Evolutionary conservation across 2,888 invertebrate species (phyloP).

Genomic region (Cerceris ruficornis): DNA sequence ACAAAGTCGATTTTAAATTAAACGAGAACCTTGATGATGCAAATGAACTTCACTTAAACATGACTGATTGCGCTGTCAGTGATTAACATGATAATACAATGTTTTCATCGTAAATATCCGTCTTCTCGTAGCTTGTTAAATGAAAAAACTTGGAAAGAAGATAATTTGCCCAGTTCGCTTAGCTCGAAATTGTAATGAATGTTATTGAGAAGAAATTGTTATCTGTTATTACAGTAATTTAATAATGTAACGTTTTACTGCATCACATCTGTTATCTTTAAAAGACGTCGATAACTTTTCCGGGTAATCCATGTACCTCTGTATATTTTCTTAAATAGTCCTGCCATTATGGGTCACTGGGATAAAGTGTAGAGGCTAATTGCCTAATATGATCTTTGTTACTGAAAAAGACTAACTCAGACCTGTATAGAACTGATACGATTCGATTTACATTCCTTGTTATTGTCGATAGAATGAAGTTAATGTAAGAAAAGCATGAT

Average conservation of each 20-base stretch:
- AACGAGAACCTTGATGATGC: conserved; percentile 7
- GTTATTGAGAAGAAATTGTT: conserved; percentile 19
- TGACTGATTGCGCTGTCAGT: no score
- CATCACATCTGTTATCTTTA: conserved; percentile 40
- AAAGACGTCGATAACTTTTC: conserved; percentile 45
- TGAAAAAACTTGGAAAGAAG: conserved; percentile 12
- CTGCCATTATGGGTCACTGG: conserved; percentile 65
- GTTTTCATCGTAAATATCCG: conserved; percentile 24
- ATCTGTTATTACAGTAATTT: conserved; percentile 34
- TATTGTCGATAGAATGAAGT: conserved; percentile 47
- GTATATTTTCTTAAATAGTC: conserved; percentile 60
- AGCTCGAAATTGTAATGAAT: conserved; percentile 26
- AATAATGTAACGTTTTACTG: conserved; percentile 42
- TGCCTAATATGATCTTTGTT: conserved; percentile 51
- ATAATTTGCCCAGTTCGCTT: conserved; percentile 20
- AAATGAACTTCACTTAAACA: conserved; percentile 4
- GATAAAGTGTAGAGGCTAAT: conserved; percentile 50
- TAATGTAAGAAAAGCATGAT: conserved; percentile 53
- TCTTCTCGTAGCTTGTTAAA: conserved; percentile 23
- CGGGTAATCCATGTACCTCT: conserved; percentile 39
- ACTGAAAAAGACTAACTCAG: conserved; percentile 61
- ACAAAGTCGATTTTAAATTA: conserved; percentile 20
- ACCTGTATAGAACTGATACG: conserved; percentile 65
- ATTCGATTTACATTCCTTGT: conserved; percentile 61
- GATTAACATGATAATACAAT: conserved; percentile 23